Conservation (phyloP, 2,797 vertebrate species). For the Brachymystax lenok region DNA sequence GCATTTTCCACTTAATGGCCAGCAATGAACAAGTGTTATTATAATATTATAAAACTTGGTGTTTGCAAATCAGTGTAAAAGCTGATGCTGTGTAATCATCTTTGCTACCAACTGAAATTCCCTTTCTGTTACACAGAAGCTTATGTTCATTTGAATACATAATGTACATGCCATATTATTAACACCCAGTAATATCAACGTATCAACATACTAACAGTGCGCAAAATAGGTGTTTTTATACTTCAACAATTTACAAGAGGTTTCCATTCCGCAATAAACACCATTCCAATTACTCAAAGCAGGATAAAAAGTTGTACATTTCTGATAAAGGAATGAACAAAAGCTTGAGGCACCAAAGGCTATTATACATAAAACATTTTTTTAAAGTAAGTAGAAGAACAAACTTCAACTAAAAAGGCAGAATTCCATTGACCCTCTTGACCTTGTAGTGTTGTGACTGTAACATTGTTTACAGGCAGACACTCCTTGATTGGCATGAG, state of each 20-base stretch:
- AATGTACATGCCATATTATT: conserved; percentile 33
- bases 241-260: conserved; percentile 46
- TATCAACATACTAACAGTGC: conserved; percentile 43
- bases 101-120: conserved; percentile 11
- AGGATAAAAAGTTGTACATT: conserved; percentile 61
- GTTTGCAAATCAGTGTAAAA: conserved; percentile 26
- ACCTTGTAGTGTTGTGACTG: conserved; percentile 33
- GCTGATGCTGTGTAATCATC: conserved; percentile 11
- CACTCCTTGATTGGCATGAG: conserved; percentile 26
- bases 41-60: conserved; percentile 1
- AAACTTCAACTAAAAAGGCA: conserved; percentile 40
- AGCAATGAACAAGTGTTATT: conserved; percentile 35
- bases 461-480: conserved; percentile 29
- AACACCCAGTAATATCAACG: conserved; percentile 42
- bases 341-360: conserved; percentile 80
- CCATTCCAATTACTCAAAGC: conserved; percentile 56
- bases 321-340: conserved; percentile 78
- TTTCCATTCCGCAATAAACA: conserved; percentile 50
- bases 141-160: conserved; percentile 33
- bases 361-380: conserved; percentile 64
- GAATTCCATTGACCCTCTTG: conserved; percentile 51
- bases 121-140: conserved; percentile 14
- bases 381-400: conserved; percentile 33
- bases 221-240: conserved; percentile 38
- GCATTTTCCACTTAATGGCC: conserved; percentile 29